Conservation (phyloP, 2,113 vertebrate species). For the Corythornis cristatus region DNA sequence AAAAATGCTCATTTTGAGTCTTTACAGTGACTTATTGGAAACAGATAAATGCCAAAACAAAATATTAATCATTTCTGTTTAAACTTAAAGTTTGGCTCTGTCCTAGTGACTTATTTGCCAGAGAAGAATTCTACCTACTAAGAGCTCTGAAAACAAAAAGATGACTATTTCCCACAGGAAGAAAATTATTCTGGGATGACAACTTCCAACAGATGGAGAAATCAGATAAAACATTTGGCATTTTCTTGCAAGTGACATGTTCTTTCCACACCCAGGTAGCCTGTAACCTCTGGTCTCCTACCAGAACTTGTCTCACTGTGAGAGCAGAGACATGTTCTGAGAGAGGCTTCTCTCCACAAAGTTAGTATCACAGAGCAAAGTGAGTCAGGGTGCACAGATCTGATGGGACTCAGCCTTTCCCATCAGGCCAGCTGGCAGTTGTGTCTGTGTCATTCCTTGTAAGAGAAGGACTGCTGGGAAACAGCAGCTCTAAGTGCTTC, state of each 20-base stretch:
- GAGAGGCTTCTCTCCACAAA: not conserved
- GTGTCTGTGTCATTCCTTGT: not conserved
- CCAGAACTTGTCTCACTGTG: not conserved
- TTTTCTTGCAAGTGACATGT: not conserved
- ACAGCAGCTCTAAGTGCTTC: not conserved
- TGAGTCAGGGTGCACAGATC: not conserved
- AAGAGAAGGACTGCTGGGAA: not conserved
- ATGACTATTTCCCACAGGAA: not conserved
- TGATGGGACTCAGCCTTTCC: not conserved
- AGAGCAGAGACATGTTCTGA: not conserved
- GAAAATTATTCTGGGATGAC: not conserved
- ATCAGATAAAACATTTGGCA: constrained; percentile 18
- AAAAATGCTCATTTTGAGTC: not conserved
- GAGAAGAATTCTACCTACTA: not conserved
- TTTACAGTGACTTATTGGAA: not conserved
- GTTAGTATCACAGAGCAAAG: not conserved
- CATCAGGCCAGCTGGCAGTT: not conserved
- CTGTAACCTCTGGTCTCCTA: not conserved
- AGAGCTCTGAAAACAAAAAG: constrained; percentile 18
- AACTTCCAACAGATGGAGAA: constrained; percentile 39
- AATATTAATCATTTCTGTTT: not conserved
- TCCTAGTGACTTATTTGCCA: constrained; percentile 8
- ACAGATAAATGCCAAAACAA: not conserved
- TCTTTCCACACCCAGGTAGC: not conserved
- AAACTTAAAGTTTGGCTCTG: constrained; percentile 2